Conservation (phyloP, 2,797 vertebrate species). For the Malurus splendens region DNA sequence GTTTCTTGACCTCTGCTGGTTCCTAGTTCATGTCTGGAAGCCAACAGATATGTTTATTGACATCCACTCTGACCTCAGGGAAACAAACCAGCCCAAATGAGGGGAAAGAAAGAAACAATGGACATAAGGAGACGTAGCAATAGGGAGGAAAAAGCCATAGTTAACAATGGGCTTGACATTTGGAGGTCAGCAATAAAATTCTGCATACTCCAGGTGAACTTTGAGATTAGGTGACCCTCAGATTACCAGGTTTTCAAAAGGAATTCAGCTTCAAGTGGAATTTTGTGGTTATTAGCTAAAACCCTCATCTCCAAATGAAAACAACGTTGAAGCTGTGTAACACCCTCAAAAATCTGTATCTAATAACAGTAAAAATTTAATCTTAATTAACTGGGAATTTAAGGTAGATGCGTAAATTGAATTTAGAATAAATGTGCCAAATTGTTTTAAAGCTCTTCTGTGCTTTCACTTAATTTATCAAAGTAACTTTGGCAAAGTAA, state of each 20-base stretch:
- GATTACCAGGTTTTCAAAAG: background rate
- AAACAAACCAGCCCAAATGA: slow-evolving; percentile 13
- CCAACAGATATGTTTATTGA: slow-evolving; percentile 26
- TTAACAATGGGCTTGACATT: slow-evolving; percentile 4
- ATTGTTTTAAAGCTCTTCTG: background rate
- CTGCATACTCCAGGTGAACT: background rate
- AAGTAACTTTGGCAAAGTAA: background rate
- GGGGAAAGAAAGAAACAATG: slow-evolving; percentile 39
- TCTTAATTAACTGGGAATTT: background rate
- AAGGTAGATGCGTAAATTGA: background rate
- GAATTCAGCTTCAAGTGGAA: background rate
- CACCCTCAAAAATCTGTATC: background rate
- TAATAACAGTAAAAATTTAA: background rate
- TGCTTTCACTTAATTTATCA: background rate
- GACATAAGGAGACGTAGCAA: background rate
- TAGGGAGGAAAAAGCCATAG: background rate
- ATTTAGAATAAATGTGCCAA: background rate
- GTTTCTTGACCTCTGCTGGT: slow-evolving; percentile 2
- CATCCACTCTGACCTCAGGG: slow-evolving; percentile 34
- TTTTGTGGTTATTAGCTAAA: background rate
- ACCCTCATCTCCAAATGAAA: background rate
- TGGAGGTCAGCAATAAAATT: slow-evolving; percentile 5
- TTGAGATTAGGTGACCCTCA: background rate
- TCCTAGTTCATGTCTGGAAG: slow-evolving; percentile 21
- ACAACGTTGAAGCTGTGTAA: background rate